phyloP scores from a whole-genome alignment of 2,888 invertebrate species.

The Leucoma salicis region DNA sequence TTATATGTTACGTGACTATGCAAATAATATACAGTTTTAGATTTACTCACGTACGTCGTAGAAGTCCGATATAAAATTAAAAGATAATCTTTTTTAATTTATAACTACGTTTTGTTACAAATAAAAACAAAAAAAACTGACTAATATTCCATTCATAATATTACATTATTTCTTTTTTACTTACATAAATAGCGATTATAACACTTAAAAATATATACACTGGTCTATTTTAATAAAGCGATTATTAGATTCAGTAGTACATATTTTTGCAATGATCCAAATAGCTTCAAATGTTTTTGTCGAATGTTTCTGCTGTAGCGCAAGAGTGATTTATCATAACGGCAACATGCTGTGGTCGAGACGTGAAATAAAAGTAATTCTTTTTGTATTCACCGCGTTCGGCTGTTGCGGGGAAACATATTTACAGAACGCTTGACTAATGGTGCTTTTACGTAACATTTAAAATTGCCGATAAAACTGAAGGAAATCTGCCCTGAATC shows the following conservation, averaged over 20 bases:
- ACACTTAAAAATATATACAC: too few relatives aligned
- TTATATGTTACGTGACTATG: too few relatives aligned
- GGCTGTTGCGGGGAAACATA: constrained; percentile 55
- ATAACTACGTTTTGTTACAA: too few relatives aligned
- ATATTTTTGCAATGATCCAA: constrained; percentile 61
- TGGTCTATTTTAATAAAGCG: too few relatives aligned
- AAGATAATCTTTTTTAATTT: too few relatives aligned
- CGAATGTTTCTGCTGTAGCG: constrained; percentile 51
- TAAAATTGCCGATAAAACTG: neutral
- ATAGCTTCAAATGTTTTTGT: constrained; percentile 62
- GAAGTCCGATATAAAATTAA: too few relatives aligned
- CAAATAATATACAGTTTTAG: too few relatives aligned
- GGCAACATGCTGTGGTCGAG: constrained; percentile 74
- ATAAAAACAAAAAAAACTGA: too few relatives aligned
- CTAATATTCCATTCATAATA: too few relatives aligned
- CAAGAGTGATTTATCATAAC: constrained; percentile 77
- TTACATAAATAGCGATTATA: too few relatives aligned
- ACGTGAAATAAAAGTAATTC: constrained; percentile 76
- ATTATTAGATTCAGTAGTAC: constrained; percentile 27
- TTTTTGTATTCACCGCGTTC: constrained; percentile 69
- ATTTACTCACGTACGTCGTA: too few relatives aligned
- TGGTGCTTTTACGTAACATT: constrained; percentile 32
- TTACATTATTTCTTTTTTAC: too few relatives aligned
- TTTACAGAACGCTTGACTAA: constrained; percentile 74
- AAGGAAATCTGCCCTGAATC: neutral